Evolutionary conservation across 2,888 invertebrate species (phyloP).

Genomic region (Petrolisthes cinctipes): DNA sequence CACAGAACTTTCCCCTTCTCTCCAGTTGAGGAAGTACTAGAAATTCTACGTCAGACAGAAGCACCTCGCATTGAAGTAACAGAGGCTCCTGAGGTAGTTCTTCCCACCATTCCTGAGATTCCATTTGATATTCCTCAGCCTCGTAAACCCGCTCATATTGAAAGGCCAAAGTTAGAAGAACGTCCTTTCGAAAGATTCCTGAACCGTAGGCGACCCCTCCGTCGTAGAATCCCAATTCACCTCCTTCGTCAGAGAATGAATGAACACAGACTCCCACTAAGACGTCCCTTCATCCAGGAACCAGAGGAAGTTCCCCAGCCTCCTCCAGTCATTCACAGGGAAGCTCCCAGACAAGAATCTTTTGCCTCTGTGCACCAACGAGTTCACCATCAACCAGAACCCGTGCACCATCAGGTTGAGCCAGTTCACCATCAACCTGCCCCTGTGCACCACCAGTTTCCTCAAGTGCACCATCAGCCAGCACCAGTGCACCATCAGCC

Average conservation of each 20-base stretch:
- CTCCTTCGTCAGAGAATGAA: background rate
- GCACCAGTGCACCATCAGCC: background rate
- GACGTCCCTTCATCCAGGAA: background rate
- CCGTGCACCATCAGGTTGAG: background rate
- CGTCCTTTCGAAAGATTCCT: background rate
- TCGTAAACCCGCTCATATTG: background rate
- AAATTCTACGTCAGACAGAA: background rate
- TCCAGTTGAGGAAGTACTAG: background rate
- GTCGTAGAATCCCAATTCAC: slow-evolving; percentile 3
- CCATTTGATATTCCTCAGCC: background rate
- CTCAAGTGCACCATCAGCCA: background rate
- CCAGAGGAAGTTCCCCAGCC: background rate
- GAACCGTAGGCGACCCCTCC: background rate
- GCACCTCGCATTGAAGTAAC: background rate
- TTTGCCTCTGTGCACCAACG: background rate
- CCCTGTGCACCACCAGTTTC: background rate
- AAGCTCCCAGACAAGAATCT: background rate
- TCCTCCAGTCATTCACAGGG: background rate
- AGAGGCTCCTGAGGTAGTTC: background rate
- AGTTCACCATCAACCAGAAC: background rate
- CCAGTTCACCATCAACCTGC: background rate
- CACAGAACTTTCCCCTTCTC: too few species aligned
- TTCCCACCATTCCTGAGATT: background rate
- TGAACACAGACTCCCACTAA: background rate
- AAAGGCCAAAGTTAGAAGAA: background rate